phyloP scores from a whole-genome alignment of 2,888 invertebrate species.

The Lasioglossum oenotherae region DNA sequence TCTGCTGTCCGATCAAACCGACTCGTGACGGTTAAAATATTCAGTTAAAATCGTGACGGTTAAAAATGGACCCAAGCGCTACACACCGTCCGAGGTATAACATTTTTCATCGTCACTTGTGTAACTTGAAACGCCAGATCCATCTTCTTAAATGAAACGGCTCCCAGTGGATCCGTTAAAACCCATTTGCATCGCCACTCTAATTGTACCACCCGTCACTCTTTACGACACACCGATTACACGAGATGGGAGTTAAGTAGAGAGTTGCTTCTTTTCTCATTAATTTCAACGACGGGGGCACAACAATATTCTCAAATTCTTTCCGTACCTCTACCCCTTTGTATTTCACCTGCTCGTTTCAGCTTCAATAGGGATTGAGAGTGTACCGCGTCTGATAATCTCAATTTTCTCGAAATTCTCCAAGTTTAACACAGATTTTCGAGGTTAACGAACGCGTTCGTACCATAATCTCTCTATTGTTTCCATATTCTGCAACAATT shows the following conservation, averaged over 20 bases:
- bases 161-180: background rate
- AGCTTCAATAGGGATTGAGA: too few species aligned
- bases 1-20: background rate
- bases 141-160: background rate
- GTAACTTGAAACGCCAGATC: background rate
- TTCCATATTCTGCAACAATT: too few species aligned
- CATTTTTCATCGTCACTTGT: background rate
- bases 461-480: too few species aligned
- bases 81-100: background rate
- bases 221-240: background rate
- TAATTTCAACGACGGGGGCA: background rate
- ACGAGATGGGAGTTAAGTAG: background rate
- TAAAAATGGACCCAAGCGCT: background rate
- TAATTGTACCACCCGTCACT: background rate
- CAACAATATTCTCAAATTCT: background rate
- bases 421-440: too few species aligned
- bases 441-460: too few species aligned
- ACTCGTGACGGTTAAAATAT: background rate
- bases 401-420: too few species aligned
- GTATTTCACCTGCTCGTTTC: background rate
- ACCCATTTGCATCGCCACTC: conserved; percentile 1
- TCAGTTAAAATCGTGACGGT: background rate
- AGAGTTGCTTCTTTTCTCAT: background rate
- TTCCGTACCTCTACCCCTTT: background rate
- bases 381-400: too few species aligned